Evolutionary conservation across 2,888 invertebrate genomes (phyloP), one percentile per base, ranked within the genome.

Genomic region (Hofmannophila pseudospretella): DNA sequence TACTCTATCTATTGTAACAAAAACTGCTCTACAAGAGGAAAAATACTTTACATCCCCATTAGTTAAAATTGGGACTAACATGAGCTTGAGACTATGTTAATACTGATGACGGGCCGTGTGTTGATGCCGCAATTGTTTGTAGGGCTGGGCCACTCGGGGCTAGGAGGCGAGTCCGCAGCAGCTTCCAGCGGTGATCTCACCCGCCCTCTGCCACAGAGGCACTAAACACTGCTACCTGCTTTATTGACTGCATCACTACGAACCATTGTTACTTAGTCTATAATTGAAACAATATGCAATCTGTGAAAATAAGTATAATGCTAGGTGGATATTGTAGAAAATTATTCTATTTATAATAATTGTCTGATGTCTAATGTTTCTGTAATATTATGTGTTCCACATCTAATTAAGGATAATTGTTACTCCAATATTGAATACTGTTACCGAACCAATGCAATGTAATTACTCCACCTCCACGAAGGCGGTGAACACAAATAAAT

Each of bases 131-230:
- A 34, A 38, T 19, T 32, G 9, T 36, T 78, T 76, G 44, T 82
- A 89, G 89, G 90, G 90, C 90, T 90, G 88, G 88, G 89, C 86
- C 81, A 90, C 89, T 90, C 86, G 89, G 90, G 90, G 89, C 90
- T 88, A 86, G 87, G 88, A 88, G 88, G 85, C 84, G 75, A 76
- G 79, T 78, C 81, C 79, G 74, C 78, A 78, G 85, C 85, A 82
- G 87, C 88, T 84, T 77, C 75, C 75, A 80, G 84, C 74, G 78
- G 86, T 85, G 87, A 87, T 87, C 84, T 85, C 85, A 84, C 80
- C 75, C 68, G 77, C 71, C 84, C 79, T 82, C 81, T 80, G 74
- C 69, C 71, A 76, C 66, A 79, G 84, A 80, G 82, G 84, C 78
- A 77, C 68, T 74, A 72, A 78, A 80, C 81, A 79, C 80, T 79